Evolutionary conservation across 2,888 invertebrate genomes (phyloP), one percentile per base, ranked within the genome.

Genomic region (Drosophila fulvimacula): DNA sequence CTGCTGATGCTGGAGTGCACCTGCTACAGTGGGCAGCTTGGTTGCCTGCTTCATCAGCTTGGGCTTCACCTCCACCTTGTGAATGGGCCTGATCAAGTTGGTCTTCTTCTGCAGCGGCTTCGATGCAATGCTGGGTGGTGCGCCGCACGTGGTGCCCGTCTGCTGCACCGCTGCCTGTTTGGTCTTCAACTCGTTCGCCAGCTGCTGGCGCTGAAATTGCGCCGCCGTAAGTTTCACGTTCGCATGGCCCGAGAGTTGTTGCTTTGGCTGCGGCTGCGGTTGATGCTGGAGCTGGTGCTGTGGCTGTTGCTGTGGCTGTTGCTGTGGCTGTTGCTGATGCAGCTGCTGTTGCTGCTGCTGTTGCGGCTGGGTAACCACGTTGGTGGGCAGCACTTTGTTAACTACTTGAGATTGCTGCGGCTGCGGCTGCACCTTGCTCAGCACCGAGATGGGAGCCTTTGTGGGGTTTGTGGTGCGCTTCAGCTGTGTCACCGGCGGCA

Each of bases 11-110:
- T 66, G 62, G 3, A 56, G 27, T 27, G 58, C 21, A 49, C 51
- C 34, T 51, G 71, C 17, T 46, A 73, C 7, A 9, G 61, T 2
- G 42, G 69, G 56, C 19, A 69, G 7, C 57, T 88, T 86, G 2
- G 70, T 48, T 13, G 73, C 41, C 3, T 68, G 55, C 61, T 91
- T 91, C 81, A 91, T 82, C 5, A 91, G 30, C 57, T 91, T 91
- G 0, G 91, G 91, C 69, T 91, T 91, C 13, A 91, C 90, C 61
- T 91, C 91, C n/a, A 89, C 76, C 57, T 91, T 91, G 67, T 91
- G 82, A 49, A 91, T 84, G 51, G 91, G 91, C 4, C 91, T 65
- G n/a, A 91, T 91, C 46, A 91, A 61, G 52, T 91, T 91, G 0
- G 91, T 90, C 49, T 91, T 91, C 67, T 83, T 88, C 55, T 71